A percentile compares a stretch with the other conserved stretches of the same genome.
Evolutionary conservation across 2,113 vertebrate genomes (phyloP).

Genomic region (Dasyornis broadbenti): DNA sequence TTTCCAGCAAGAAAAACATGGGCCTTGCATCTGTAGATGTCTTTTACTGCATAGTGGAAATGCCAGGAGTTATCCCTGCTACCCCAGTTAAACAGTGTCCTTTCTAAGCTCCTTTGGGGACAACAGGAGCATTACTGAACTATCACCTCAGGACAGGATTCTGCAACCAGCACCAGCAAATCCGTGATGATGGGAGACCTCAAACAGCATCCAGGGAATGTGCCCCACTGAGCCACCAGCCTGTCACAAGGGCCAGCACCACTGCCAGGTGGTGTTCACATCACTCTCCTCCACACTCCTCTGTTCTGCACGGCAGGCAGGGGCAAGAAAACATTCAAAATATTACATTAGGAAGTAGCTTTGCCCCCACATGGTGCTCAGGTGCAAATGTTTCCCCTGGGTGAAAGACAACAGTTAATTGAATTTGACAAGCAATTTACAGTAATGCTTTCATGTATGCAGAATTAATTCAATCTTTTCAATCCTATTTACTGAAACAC

Average conservation of each 20-base stretch:
- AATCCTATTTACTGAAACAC: not conserved
- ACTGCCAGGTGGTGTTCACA: not conserved
- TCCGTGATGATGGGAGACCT: not conserved
- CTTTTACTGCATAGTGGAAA: not conserved
- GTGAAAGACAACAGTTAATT: not conserved
- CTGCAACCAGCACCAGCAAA: not conserved
- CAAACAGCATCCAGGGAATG: accelerated
- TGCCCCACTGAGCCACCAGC: not conserved
- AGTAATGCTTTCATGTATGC: not conserved
- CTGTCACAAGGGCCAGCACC: not conserved
- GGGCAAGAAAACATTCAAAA: not conserved
- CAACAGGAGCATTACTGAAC: not conserved
- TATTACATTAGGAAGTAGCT: not conserved
- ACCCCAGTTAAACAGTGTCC: not conserved
- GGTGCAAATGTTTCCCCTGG: not conserved
- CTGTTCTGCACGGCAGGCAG: not conserved
- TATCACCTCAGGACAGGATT: not conserved
- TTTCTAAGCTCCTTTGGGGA: not conserved
- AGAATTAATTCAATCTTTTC: conserved; percentile 15
- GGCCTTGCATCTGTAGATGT: not conserved
- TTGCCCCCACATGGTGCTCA: not conserved
- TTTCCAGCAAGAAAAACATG: accelerated
- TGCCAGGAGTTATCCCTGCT: not conserved
- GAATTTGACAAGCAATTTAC: conserved; percentile 37
- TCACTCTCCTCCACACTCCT: not conserved